A percentile compares a stretch with the other conserved stretches of the same genome.
Evolutionary conservation across 2,113 vertebrate species (phyloP).

Genomic region (Pipa parva): DNA sequence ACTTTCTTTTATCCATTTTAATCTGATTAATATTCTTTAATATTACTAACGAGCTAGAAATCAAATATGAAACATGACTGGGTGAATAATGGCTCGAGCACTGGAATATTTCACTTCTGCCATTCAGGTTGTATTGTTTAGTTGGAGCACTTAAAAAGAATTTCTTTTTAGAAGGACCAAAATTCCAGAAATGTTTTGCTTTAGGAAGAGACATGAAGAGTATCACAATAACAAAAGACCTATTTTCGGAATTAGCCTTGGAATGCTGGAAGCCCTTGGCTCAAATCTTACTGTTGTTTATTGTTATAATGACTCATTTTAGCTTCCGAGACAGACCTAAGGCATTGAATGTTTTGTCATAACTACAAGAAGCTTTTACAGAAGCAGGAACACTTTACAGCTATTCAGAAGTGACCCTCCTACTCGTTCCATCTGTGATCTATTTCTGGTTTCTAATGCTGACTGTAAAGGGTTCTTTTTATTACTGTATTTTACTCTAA

Average conservation of each 20-base stretch:
- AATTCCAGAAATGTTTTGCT: slow-evolving; percentile 45
- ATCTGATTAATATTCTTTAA: too few relatives aligned
- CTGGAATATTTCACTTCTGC: neutral
- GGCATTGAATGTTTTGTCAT: slow-evolving; percentile 37
- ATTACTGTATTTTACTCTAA: neutral
- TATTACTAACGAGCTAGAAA: too few relatives aligned
- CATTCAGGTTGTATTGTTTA: neutral
- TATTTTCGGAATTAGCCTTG: slow-evolving; percentile 50
- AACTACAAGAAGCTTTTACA: neutral
- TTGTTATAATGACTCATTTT: slow-evolving; percentile 40
- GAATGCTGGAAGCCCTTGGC: slow-evolving; percentile 46
- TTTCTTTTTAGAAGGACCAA: slow-evolving; percentile 44
- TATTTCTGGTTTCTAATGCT: neutral
- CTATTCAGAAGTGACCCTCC: neutral
- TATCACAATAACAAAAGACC: slow-evolving; percentile 44
- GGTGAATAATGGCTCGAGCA: neutral
- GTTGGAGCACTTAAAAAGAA: slow-evolving; percentile 17
- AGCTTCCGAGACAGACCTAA: slow-evolving; percentile 25
- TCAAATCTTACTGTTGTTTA: slow-evolving; percentile 21
- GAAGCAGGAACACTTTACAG: neutral
- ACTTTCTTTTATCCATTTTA: too few relatives aligned
- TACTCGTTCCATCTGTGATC: neutral
- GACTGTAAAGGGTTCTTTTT: slow-evolving; percentile 2
- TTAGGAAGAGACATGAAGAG: slow-evolving; percentile 40
- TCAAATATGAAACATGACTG: too few relatives aligned